These are phyloP conservation scores for Hemicordylus capensis DNA, from an alignment of 2,113 vertebrate species.

Conservation along the genomic window DNA sequence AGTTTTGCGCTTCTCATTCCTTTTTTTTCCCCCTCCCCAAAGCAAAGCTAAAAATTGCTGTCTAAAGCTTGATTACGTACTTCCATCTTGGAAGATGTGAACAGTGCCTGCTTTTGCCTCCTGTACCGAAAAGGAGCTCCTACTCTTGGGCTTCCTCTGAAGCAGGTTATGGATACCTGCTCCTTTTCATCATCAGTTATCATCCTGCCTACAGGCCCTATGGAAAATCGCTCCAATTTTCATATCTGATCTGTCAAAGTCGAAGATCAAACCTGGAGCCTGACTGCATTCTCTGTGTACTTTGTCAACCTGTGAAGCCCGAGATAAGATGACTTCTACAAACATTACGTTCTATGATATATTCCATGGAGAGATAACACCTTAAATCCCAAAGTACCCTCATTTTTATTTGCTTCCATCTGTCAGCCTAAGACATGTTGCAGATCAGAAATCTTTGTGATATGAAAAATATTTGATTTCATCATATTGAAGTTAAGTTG, in stretches of 20 bases:
- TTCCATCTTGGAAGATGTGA: background rate
- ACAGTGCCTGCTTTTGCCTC: background rate
- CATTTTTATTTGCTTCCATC: conserved; percentile 54
- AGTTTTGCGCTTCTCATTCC: background rate
- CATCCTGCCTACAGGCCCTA: conserved; percentile 27
- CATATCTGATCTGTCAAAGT: conserved; percentile 61
- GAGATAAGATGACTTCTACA: conserved; percentile 66
- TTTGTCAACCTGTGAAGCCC: conserved; percentile 59
- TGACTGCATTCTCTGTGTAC: conserved; percentile 41
- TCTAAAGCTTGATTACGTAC: background rate
- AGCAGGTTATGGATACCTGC: conserved; percentile 39
- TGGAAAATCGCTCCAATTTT: conserved; percentile 54
- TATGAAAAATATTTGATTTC: conserved; percentile 36
- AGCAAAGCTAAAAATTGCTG: background rate
- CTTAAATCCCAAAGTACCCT: conserved; percentile 56
- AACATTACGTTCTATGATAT: conserved; percentile 53
- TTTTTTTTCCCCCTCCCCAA: too few relatives aligned
- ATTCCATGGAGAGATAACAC: conserved; percentile 57
- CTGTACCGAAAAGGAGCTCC: background rate
- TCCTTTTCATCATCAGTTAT: conserved; percentile 59
- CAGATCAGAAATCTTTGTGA: conserved; percentile 46
- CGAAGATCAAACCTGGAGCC: conserved; percentile 44
- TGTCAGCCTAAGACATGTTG: conserved; percentile 21
- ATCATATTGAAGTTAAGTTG: conserved; percentile 23
- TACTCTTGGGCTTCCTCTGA: conserved; percentile 15